Base-by-base conservation (phyloP, 2,113 vertebrate species). In the Mastomys natalensis region DNA sequence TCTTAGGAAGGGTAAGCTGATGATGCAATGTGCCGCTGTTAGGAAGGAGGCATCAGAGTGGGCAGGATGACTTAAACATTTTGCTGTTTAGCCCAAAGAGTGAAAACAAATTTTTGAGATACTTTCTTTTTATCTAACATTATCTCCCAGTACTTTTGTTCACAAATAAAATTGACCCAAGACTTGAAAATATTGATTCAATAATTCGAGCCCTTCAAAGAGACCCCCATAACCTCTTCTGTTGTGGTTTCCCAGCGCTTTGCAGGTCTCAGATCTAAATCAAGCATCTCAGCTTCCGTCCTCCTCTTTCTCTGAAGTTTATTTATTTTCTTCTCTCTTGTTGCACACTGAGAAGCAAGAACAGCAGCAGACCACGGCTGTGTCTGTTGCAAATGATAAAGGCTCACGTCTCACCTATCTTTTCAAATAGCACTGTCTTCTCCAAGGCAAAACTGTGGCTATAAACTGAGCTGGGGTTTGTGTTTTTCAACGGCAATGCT, bases 291-390 rank as follows among this genome's bases (percentile, higher is more conserved):
- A 58, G 72, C 48, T 93, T 60, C 92, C 19, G 60, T 90, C 17
- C 40, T 95, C 45, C 76, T 89, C 21, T 64, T 85, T 88, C 60
- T 94, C 77, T 93, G 37, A 97, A 89, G 66, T 66, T 68, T 87
- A 76, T 85, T 96, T 96, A 48, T 93, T 97, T 96, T 73, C 96
- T 93, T 81, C 89, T 95, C 90, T 43, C 72, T 93, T 24, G 72
- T n/a, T 74, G 68, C n/a, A 74, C 1, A 16, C 89, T 89, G 53
- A 97, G 60, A 96, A 95, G 85, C 66, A 82, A 62, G 72, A 86
- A 70, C 53, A 97, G 86, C 92, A 95, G 92, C 48, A 91, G 48
- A 73, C 68, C 76, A 74, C 0, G 17, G 53, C 91, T 77, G 22
- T 55, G 80, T 74, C 58, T 87, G 29, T 76, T 94, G 89, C 21